Base-by-base conservation (phyloP, 2,797 vertebrate species). In the Onychomys torridus region DNA sequence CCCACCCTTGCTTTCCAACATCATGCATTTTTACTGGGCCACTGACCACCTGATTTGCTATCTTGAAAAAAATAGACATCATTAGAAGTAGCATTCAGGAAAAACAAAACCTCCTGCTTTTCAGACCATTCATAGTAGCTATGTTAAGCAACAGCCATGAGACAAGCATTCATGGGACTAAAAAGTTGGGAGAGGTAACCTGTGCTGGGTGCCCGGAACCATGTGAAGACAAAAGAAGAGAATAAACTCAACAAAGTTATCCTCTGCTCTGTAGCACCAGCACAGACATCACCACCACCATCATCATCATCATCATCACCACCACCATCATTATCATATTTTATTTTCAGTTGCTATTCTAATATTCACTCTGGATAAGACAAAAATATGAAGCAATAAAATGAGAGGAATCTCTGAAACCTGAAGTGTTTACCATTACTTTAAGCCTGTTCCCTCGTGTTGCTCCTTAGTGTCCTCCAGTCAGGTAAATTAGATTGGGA, bases 381-480 rank as follows among this genome's bases (percentile, higher is more conserved):
- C 25, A 79, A 77, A 91, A 95, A 90, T 59, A 84, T 59, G 46
- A 57, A 76, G 46, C 17, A 71, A 83, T n/a, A 65, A 19, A 13
- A 89, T 89, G 23, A 93, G 89, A 96, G 29, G 75, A 78, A 89
- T 57, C 40, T 61, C 71, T 69, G 32, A 89, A 75, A 89, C 83
- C 0, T 13, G 6, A 94, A 93, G 95, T 29, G 59, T 2, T 37
- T 23, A 59, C 0, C 29, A 55, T 88, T 43, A 79, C 23, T 79
- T 93, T 77, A 69, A 87, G 40, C 49, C 19, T 91, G 10, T 87
- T 87, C 89, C 89, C 81, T 82, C 77, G 69, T 32, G 63, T 40
- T 83, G 71, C 0, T 82, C 46, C 37, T 88, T 83, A 19, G 59
- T 96, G 88, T 95, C 84, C 52, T 93, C 88, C 3, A 0, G n/a